phyloP scores from a whole-genome alignment of 2,797 vertebrate species.

The Nyctibius grandis region DNA sequence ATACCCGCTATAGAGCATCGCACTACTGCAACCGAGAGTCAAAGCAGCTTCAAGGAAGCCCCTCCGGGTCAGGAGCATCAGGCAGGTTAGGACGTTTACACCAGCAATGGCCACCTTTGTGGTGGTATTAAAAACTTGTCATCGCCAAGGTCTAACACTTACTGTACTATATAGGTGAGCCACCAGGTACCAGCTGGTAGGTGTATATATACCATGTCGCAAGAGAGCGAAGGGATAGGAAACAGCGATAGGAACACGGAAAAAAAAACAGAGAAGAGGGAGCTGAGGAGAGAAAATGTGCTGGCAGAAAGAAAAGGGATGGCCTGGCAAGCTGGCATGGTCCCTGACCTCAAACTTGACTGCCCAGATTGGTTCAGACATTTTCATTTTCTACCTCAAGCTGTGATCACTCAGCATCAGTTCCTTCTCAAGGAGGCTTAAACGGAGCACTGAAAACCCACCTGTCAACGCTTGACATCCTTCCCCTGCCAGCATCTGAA shows the following conservation, averaged over 20 bases:
- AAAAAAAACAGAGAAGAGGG: neutral
- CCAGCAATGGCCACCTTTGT: neutral
- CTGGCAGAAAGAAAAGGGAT: neutral
- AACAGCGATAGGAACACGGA: neutral
- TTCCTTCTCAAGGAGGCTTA: neutral
- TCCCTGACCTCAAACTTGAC: neutral
- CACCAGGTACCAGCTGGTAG: neutral
- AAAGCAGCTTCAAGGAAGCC: neutral
- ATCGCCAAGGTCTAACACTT: neutral
- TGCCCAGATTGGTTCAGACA: neutral
- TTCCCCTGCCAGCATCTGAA: neutral
- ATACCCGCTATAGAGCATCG: rapidly evolving
- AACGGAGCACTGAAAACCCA: neutral
- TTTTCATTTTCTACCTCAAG: neutral
- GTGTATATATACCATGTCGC: rapidly evolving
- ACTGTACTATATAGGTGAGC: neutral
- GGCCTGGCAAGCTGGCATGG: neutral
- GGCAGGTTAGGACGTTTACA: neutral
- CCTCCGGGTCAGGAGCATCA: neutral
- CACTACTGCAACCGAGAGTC: neutral
- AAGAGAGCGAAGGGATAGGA: neutral
- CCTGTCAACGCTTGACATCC: neutral
- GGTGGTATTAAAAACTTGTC: neutral
- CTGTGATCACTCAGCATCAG: neutral
- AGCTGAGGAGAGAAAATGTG: neutral